These are phyloP conservation scores for Ceratosolen fusciceps DNA, from an alignment of 1,140 invertebrate genomes.

Conservation along the genomic window DNA sequence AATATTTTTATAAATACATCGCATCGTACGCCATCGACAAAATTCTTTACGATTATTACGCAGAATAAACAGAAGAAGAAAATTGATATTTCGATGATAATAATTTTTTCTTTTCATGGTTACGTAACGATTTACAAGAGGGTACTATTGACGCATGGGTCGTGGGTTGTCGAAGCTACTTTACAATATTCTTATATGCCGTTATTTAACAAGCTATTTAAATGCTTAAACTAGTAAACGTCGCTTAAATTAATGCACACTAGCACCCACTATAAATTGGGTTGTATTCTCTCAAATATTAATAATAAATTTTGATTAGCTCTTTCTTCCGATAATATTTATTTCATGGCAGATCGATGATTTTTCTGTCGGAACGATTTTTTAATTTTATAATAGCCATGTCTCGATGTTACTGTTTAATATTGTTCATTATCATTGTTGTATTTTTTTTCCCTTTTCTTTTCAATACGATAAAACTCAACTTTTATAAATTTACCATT, in stretches of 20 bases:
- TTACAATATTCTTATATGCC: slow-evolving; percentile 45
- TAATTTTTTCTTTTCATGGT: slow-evolving; percentile 5
- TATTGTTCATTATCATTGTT: slow-evolving; percentile 24
- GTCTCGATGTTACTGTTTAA: slow-evolving; percentile 24
- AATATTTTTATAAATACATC: slow-evolving; percentile 43
- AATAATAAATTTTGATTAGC: slow-evolving; percentile 47
- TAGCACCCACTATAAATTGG: slow-evolving; percentile 40
- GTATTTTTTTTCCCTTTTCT: not conserved
- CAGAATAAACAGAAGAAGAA: not conserved
- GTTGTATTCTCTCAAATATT: slow-evolving; percentile 35
- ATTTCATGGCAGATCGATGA: slow-evolving; percentile 11
- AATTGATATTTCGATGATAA: not conserved
- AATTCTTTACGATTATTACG: slow-evolving; percentile 25
- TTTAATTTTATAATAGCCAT: slow-evolving; percentile 35
- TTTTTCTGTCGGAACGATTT: slow-evolving; percentile 30
- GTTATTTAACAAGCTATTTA: slow-evolving; percentile 48
- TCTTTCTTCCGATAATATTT: slow-evolving; percentile 12
- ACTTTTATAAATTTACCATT: slow-evolving; percentile 33
- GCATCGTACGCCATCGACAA: slow-evolving; percentile 31
- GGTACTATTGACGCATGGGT: slow-evolving; percentile 42
- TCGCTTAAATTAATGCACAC: slow-evolving; percentile 43
- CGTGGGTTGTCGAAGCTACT: slow-evolving; percentile 48
- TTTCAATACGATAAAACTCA: not conserved
- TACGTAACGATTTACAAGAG: slow-evolving; percentile 38
- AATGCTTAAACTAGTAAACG: slow-evolving; percentile 47